Evolutionary conservation across 1,140 invertebrate genomes (phyloP), one percentile per base, ranked within the genome.

Genomic region (Drosophila ohnishii): DNA sequence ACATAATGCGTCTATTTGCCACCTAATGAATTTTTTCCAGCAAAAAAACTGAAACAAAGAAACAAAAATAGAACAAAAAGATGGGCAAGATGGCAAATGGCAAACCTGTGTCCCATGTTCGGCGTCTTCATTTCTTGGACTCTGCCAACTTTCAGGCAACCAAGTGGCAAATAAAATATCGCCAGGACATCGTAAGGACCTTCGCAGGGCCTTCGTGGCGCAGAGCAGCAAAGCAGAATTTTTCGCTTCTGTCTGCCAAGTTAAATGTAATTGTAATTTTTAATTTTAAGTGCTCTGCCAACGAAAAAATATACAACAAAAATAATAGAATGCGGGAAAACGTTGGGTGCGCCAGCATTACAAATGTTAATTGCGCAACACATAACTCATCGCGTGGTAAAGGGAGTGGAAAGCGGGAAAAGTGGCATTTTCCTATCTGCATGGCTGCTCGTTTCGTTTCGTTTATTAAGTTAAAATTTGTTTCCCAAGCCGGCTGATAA

Each of bases 181-280:
- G 58, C 78, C 44, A 39, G 58, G 22, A 57, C 50, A 59, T 70
- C 51, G 78, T 77, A 51, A 59, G 60, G 53, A 25, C 48, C 57
- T 77, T 57, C 7, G 30, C 8, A 59, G 60, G 53, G 19, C 45
- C 57, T 77, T 57, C 9, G 35, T 10, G 53, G 57, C 61, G 80
- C 76, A 85, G 66, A 39, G 39, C 57, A 65, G 34, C 47, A 73
- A 63, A 65, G 34, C 47, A 69, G 62, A 83, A 84, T 76, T 58
- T 60, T 60, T 42, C 47, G 72, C 72, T 45, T 40, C 40, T 69
- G 70, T 74, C 59, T 87, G 83, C 83, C 83, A 87, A 87, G 71
- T 83, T 70, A 88, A 87, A 88, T 87, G 83, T 87, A 87, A 87
- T 87, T 86, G 83, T 86, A 86, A 86, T 86, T 86, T 87, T 87